Base-by-base conservation (phyloP, 1,140 invertebrate species). In the Drosophila ambigua region DNA sequence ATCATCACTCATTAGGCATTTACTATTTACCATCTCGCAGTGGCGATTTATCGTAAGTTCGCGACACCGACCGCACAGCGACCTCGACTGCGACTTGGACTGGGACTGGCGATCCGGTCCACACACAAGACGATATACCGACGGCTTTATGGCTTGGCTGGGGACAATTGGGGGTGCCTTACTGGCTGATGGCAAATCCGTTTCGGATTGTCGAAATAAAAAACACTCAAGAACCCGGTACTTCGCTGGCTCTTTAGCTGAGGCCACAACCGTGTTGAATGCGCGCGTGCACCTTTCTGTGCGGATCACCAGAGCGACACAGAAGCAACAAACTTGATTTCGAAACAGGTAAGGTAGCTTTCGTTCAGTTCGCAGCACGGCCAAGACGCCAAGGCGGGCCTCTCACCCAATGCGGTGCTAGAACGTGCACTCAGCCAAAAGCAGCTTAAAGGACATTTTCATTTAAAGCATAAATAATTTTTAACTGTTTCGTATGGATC, bases 321-420 rank as follows among this genome's bases (percentile, higher is more conserved):
- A 88, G 83, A 88, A 88, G 83, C 84, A 78, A 61, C 79, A 88
- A 88, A 88, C 83, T 88, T 88, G 83, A 88, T 88, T 89, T 82
- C 79, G 71, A 88, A 87, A 87, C 83, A 83, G 83, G 83, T 88
- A 87, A 87, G 83, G 79, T 67, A 78, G 83, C 83, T 87, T 87
- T 87, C 83, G 83, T 83, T 87, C 83, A 87, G 83, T 82, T 87
- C 72, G 61, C 64, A 69, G 64, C 61, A 28, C 60, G 74, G 73
- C 51, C 63, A 39, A 48, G 49, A 72, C 35, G 41, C 51, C 55
- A 55, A 77, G 73, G 53, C 66, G 65, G 35, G 48, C 73, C 73
- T 71, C 46, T 83, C 59, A 55, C 31, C 83, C 83, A 87, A 87
- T 87, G 64, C 73, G 83, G 45, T 71, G 53, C 41, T 13, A 44